Percentiles rank a stretch among this genome's conserved stretches.
phyloP scores from a whole-genome alignment of 2,797 vertebrate genomes.

The Todus mexicanus region DNA sequence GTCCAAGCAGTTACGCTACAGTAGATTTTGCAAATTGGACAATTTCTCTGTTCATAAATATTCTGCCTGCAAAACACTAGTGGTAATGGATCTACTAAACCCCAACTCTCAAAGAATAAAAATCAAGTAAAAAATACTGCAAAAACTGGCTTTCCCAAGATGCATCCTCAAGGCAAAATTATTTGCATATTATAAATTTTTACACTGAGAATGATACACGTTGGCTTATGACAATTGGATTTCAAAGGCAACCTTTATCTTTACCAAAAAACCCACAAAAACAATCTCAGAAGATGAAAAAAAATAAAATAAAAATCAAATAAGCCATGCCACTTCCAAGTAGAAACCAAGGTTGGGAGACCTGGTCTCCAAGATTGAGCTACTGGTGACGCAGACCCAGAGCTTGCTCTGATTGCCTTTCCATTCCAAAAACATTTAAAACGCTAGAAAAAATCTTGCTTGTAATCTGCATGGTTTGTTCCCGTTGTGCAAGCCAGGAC shows the following conservation, averaged over 20 bases:
- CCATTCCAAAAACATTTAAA: not conserved
- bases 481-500: not conserved
- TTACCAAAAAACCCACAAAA: not conserved
- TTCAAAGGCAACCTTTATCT: not conserved
- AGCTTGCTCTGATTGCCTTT: not conserved
- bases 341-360: not conserved
- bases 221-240: not conserved
- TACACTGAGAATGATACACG: not conserved
- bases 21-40: not conserved
- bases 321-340: not conserved
- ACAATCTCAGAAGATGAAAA: not conserved
- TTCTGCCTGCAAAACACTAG: not conserved
- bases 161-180: not conserved
- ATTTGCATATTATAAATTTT: not conserved
- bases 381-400: not conserved
- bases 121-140: not conserved
- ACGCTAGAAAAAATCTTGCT: rapidly evolving
- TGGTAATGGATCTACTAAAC: not conserved
- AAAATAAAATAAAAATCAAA: not conserved
- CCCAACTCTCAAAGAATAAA: not conserved
- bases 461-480: not conserved
- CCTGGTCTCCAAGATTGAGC: not conserved
- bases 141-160: not conserved
- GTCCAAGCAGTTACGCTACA: not conserved
- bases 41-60: not conserved